These are phyloP conservation scores for Ennomos quercinarius DNA, from an alignment of 2,888 invertebrate genomes.

Conservation along the genomic window DNA sequence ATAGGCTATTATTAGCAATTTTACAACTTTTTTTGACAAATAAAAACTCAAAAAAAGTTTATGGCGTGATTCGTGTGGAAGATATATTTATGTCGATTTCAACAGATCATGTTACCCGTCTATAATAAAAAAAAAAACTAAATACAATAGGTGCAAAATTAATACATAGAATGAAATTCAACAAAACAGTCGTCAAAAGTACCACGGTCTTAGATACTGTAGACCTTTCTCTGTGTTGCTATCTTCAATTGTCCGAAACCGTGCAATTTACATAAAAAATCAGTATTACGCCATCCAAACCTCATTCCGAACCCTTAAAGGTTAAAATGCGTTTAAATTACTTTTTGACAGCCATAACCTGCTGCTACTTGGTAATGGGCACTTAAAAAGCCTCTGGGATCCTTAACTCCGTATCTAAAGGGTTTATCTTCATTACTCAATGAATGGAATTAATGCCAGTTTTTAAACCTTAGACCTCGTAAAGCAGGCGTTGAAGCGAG, in stretches of 20 bases:
- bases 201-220: too few species aligned
- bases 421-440: slow-evolving; percentile 43
- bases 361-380: slow-evolving; percentile 38
- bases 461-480: slow-evolving; percentile 29
- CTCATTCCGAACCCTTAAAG: slow-evolving; percentile 25
- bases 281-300: slow-evolving; percentile 24
- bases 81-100: too few species aligned
- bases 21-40: too few species aligned
- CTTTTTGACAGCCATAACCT: slow-evolving; percentile 46
- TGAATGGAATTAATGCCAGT: slow-evolving; percentile 38
- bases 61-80: too few species aligned
- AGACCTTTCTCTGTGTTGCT: too few species aligned
- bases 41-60: too few species aligned
- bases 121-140: too few species aligned
- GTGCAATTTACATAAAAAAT: slow-evolving; percentile 32
- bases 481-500: slow-evolving; percentile 10
- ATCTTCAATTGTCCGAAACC: not conserved
- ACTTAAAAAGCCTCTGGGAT: slow-evolving; percentile 31
- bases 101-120: too few species aligned
- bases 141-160: too few species aligned
- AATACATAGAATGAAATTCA: too few species aligned
- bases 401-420: slow-evolving; percentile 35
- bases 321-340: slow-evolving; percentile 40
- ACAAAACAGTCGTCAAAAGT: too few species aligned
- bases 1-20: too few species aligned